A percentile compares a stretch with the other conserved stretches of the same genome.
These are phyloP conservation scores for Callinectes sapidus DNA, from an alignment of 2,888 invertebrate genomes.

Conservation along the genomic window DNA sequence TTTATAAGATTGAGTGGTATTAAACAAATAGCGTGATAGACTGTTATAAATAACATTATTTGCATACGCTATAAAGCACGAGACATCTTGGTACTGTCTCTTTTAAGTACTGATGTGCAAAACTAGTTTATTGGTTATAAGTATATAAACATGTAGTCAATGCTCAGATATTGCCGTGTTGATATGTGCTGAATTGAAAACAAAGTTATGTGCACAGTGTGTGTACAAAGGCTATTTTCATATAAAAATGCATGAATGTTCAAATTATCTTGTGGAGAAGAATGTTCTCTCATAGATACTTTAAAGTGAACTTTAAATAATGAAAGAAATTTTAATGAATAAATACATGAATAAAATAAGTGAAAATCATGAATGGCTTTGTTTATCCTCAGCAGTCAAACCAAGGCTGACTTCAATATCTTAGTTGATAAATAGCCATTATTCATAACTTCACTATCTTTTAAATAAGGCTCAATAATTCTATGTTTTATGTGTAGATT, in stretches of 20 bases:
- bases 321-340: not conserved
- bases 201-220: not conserved
- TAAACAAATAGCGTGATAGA: not conserved
- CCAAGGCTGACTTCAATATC: not conserved
- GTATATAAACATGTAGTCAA: not conserved
- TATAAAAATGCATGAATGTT: constrained; percentile 5
- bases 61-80: not conserved
- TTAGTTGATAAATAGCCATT: not conserved
- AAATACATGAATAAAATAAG: constrained; percentile 8
- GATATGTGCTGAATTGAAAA: not conserved
- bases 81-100: not conserved
- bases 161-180: not conserved
- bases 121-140: not conserved
- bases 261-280: not conserved
- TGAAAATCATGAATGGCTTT: constrained; percentile 19
- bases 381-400: constrained; percentile 25
- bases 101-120: not conserved
- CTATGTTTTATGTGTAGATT: not conserved
- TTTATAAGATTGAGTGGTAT: not conserved
- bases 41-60: not conserved
- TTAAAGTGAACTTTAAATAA: not conserved
- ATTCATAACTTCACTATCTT: not conserved
- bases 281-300: not conserved
- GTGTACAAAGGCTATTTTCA: not conserved
- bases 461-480: not conserved